Evolutionary conservation across 2,113 vertebrate genomes (phyloP).

Genomic region (Nerophis lumbriciformis): DNA sequence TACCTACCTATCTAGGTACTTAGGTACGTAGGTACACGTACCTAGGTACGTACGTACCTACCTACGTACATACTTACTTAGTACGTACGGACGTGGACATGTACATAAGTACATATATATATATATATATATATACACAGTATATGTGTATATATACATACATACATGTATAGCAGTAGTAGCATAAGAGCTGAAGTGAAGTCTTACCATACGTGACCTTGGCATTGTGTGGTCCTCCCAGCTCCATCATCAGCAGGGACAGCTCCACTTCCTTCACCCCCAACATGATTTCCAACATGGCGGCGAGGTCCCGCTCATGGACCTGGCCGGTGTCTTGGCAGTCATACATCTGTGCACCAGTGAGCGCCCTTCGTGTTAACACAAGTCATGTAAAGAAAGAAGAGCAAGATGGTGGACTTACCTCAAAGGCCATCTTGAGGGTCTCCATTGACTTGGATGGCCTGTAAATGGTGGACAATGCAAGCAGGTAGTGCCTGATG

Average conservation of each 20-base stretch:
- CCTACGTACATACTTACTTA: too few species aligned
- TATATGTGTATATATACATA: too few species aligned
- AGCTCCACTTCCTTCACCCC: slow-evolving; percentile 81
- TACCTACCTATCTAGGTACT: too few species aligned
- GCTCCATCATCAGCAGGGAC: slow-evolving; percentile 69
- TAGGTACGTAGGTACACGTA: too few species aligned
- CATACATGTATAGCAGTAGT: too few species aligned
- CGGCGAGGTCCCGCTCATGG: slow-evolving; percentile 67
- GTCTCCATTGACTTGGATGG: slow-evolving; percentile 85
- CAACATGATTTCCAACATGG: slow-evolving; percentile 80
- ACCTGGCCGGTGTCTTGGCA: slow-evolving; percentile 67
- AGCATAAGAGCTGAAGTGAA: too few species aligned
- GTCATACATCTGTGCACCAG: slow-evolving; percentile 78
- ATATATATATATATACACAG: too few species aligned
- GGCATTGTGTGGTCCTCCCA: slow-evolving; percentile 62
- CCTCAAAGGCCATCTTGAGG: slow-evolving; percentile 85
- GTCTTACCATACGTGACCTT: slow-evolving; percentile 58
- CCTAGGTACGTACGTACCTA: too few species aligned
- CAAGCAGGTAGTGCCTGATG: slow-evolving; percentile 79
- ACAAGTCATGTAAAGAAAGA: background rate
- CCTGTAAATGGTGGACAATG: slow-evolving; percentile 82
- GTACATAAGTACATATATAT: too few species aligned
- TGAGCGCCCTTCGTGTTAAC: background rate
- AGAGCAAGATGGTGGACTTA: slow-evolving; percentile 37
- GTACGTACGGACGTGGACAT: too few species aligned